Evolutionary conservation across 2,113 vertebrate genomes (phyloP).

Genomic region (Rhinopomastus cyanomelas): DNA sequence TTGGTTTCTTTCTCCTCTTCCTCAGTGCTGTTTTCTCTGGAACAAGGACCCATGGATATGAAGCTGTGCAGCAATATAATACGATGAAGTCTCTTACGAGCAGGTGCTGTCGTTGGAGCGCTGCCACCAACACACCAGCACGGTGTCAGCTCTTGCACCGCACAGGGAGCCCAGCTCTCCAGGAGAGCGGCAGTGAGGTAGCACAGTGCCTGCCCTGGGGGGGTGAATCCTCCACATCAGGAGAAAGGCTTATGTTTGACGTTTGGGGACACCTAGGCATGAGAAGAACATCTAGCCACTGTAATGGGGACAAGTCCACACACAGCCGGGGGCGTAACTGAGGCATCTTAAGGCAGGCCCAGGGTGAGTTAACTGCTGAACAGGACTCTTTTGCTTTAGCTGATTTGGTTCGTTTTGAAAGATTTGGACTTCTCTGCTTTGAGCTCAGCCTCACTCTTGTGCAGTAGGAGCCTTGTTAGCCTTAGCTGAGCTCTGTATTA

Average conservation of each 20-base stretch:
- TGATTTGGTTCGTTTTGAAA: background rate
- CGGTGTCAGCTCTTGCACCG: fast-evolving
- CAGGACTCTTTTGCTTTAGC: background rate
- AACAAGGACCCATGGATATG: background rate
- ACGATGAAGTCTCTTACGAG: background rate
- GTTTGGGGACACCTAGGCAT: background rate
- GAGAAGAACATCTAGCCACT: background rate
- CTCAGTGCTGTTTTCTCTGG: background rate
- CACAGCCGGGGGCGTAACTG: background rate
- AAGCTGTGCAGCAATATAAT: background rate
- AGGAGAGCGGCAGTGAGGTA: background rate
- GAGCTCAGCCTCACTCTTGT: background rate
- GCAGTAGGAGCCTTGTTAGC: background rate
- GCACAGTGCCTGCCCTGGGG: background rate
- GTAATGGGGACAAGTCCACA: background rate
- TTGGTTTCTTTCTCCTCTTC: background rate
- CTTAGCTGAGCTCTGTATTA: background rate
- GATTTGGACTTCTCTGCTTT: background rate
- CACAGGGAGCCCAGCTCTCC: fast-evolving
- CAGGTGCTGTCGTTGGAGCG: background rate
- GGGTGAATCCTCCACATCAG: background rate
- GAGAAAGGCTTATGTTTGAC: background rate
- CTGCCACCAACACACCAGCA: background rate
- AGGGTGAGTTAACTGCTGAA: background rate
- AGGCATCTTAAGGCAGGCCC: background rate